Base-by-base conservation (phyloP, 2,113 vertebrate species). In the Ceratotherium simum region DNA sequence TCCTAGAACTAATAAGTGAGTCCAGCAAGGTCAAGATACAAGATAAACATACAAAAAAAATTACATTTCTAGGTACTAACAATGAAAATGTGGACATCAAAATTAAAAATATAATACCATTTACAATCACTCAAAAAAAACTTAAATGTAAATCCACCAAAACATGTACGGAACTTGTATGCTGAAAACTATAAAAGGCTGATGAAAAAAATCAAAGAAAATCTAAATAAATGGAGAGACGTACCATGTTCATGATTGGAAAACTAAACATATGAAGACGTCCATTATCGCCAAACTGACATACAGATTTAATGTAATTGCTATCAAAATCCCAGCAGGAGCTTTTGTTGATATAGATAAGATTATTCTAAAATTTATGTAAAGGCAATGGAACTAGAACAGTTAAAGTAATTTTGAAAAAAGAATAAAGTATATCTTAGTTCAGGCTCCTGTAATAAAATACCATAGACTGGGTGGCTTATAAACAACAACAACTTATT, bases 131-230 rank as follows among this genome's bases (percentile, higher is more conserved):
- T 56, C 31, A 70, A 72, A 81, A 69, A 70, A 65, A 72, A 42
- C 29, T 89, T 42, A 65, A 20, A 18, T 70, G 10, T 79, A 84
- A 79, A 92, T 46, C 73, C 92, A 83, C 83, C 36, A 95, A 86
- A 91, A 75, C 29, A 69, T n/a, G 23, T 51, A 75, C 1, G 64
- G 36, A 80, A 56, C 23, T 46, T 88, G 7, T 58, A 65, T 73
- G 36, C 29, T 92, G 46, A 87, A 92, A 87, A 65, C 12, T 36
- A 54, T 36, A 67, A 73, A 80, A 86, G n/a, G 17, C 42, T 69
- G 36, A 78, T 82, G 58, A 89, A 92, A 96, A 9, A 79, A 92
- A 51, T 65, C 20, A 65, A 89, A 79, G 62, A 36, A 72, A 88
- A 78, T 51, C 42, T 91, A 78, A 78, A 54, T 39, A 72, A 70